Evolutionary conservation across 2,888 invertebrate genomes (phyloP).

Genomic region (Thecocarcelia acutangulata): DNA sequence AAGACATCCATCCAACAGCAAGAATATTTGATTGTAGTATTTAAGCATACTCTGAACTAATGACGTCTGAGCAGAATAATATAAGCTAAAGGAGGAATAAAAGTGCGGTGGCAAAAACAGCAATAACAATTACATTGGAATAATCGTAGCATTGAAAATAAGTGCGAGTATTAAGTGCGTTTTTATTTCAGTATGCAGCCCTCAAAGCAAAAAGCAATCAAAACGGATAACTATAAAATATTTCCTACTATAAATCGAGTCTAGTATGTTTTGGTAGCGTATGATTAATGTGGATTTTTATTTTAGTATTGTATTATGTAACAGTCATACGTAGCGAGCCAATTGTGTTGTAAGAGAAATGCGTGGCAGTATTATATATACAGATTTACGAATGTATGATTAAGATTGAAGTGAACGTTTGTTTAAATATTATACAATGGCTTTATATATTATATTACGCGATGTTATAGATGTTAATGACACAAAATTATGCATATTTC

Average conservation of each 20-base stretch:
- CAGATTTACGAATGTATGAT: too few species aligned
- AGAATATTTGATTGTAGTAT: constrained; percentile 17
- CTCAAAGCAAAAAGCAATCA: background rate
- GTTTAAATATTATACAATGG: too few species aligned
- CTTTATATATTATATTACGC: too few species aligned
- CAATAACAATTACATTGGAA: constrained; percentile 16
- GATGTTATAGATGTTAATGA: too few species aligned
- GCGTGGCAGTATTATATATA: too few species aligned
- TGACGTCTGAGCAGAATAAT: constrained; percentile 45
- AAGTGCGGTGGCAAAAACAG: constrained; percentile 2
- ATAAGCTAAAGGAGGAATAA: background rate
- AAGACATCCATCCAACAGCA: background rate
- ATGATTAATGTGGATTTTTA: constrained; percentile 12
- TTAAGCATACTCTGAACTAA: constrained; percentile 28
- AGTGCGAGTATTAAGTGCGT: background rate
- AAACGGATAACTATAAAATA: background rate
- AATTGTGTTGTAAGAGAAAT: background rate
- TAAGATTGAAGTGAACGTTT: too few species aligned
- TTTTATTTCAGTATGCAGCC: background rate
- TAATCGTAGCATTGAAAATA: constrained; percentile 33
- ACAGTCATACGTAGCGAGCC: constrained; percentile 11
- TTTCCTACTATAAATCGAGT: background rate
- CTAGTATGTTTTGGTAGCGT: too few species aligned
- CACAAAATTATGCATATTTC: too few species aligned
- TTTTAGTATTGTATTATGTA: background rate